Base-by-base conservation (phyloP, 2,888 invertebrate species). In the Athetis lepigone region DNA sequence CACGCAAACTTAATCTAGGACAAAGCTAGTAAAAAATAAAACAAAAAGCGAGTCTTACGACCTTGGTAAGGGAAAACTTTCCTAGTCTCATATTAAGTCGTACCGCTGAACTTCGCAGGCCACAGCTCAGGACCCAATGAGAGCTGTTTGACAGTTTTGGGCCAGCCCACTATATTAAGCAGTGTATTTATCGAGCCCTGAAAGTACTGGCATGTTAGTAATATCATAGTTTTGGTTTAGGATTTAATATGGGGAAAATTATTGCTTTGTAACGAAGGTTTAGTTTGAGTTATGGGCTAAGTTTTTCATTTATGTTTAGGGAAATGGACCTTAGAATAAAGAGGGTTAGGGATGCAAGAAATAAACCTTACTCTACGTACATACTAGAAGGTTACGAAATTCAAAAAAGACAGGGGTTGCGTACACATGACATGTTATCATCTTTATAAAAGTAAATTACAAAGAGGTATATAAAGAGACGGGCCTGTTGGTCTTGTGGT, bases 41-140 rank as follows among this genome's bases (percentile, higher is more conserved):
- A 23, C 27, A 45, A 56, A 54, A 72, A 40, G 8, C 21, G 16
- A 61, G 13, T 36, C 42, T 40, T 19, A 45, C 50, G 40, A 72
- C 43, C 50, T 36, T 70, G 46, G 66, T 75, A 68, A 47, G 56
- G 51, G 72, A 59, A 59, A 70, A 77, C 69, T 90, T 90, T 91
- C 89, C 88, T 90, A 89, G 90, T 85, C 85, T 83, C 84, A 85
- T 86, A 89, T 89, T 85, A 88, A 86, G 86, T 86, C 83, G 81
- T 83, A 63, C 70, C 63, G 45, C 63, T 46, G 18, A 79, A 79
- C 65, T 81, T 83, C 54, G 27, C 47, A 57, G 65, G 62, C 70
- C 77, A 68, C 75, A 78, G 72, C 79, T 83, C 74, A 73, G 59
- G 49, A 75, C 73, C 69, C 76, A 77, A 80, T 76, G 83, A 80